A percentile compares a stretch with the other conserved stretches of the same genome.
Conservation (phyloP, 1,140 invertebrate genomes). For the Bombus sylvicola region DNA sequence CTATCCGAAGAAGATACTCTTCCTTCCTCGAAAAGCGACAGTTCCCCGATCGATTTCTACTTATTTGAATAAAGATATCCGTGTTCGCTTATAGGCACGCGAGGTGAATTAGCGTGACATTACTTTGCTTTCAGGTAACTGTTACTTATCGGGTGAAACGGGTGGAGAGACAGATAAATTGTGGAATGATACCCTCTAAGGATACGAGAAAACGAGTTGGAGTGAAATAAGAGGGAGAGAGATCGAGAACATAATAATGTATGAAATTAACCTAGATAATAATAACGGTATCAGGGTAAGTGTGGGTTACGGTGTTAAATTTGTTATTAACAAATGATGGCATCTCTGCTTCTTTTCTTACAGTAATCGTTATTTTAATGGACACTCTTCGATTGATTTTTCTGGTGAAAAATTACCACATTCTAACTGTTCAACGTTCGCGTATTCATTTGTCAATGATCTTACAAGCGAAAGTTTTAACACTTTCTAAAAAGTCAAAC, state of each 20-base stretch:
- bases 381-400: background rate
- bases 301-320: background rate
- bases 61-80: constrained; percentile 35
- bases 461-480: background rate
- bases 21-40: constrained; percentile 17
- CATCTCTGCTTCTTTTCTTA: background rate
- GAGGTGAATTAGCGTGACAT: background rate
- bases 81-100: background rate
- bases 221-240: background rate
- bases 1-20: background rate
- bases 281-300: background rate
- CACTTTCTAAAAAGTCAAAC: background rate
- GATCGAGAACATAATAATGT: background rate
- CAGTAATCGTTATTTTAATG: background rate
- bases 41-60: constrained; percentile 30
- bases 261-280: constrained; percentile 10
- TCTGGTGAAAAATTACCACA: background rate
- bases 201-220: background rate
- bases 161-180: background rate
- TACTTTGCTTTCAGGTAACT: background rate
- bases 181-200: too few relatives aligned
- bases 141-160: constrained; percentile 13
- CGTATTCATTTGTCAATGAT: background rate
- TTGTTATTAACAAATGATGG: background rate
- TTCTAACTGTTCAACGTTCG: background rate